Conservation (phyloP, 1,140 invertebrate genomes). For the Apis cerana region DNA sequence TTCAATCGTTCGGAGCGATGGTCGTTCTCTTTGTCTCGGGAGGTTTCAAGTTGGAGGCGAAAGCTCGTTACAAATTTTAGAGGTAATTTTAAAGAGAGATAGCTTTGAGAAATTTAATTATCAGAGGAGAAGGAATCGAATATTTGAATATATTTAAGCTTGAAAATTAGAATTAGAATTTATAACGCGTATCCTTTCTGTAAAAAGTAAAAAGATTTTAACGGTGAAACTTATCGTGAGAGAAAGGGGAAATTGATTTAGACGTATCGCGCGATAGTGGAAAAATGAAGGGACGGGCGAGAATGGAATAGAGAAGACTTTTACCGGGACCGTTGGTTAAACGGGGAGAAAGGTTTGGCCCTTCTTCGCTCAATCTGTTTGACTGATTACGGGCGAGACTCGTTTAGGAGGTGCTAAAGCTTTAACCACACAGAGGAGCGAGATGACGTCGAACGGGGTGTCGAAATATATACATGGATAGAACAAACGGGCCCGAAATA, state of each 20-base stretch:
- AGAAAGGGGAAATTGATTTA: too few relatives aligned
- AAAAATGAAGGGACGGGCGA: not conserved
- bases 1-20: too few relatives aligned
- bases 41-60: too few relatives aligned
- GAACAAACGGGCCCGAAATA: conserved; percentile 11
- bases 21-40: too few relatives aligned
- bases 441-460: not conserved
- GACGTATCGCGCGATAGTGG: not conserved
- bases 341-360: not conserved
- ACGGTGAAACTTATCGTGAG: not conserved
- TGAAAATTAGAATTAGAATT: too few relatives aligned
- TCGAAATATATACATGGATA: not conserved
- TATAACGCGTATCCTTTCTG: too few relatives aligned
- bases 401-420: conserved; percentile 28
- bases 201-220: too few relatives aligned
- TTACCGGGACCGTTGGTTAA: not conserved
- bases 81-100: too few relatives aligned
- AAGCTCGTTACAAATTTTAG: too few relatives aligned
- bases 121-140: too few relatives aligned
- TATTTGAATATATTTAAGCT: too few relatives aligned
- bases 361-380: not conserved
- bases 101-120: too few relatives aligned
- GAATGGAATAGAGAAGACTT: not conserved
- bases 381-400: conserved; percentile 30
- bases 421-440: conserved; percentile 14